Conservation (phyloP, 1,140 invertebrate species). For the Megalopta genalis region DNA sequence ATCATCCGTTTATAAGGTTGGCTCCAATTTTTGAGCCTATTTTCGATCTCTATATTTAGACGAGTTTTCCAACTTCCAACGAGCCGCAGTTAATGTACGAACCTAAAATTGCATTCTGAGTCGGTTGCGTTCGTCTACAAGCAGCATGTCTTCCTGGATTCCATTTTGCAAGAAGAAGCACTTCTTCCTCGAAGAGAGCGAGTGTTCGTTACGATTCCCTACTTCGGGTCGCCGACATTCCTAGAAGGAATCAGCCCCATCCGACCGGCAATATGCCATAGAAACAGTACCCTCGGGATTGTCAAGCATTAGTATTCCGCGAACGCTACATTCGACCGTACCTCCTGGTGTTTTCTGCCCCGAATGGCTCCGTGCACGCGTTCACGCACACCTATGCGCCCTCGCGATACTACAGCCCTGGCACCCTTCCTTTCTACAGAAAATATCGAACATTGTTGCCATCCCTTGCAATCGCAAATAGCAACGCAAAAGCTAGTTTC, state of each 20-base stretch:
- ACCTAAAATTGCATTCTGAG: no score
- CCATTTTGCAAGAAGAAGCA: neutral
- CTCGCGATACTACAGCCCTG: conserved; percentile 20
- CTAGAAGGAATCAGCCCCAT: conserved; percentile 35
- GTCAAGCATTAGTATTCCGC: conserved; percentile 61
- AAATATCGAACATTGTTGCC: no score
- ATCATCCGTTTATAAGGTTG: no score
- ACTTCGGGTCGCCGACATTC: no score
- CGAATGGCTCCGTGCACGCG: neutral
- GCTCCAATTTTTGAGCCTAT: no score
- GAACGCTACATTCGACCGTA: conserved; percentile 40
- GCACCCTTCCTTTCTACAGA: conserved; percentile 19
- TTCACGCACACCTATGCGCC: neutral
- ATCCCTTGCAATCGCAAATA: no score
- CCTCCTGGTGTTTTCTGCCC: conserved; percentile 54
- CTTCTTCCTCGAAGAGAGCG: neutral
- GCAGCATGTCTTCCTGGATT: no score
- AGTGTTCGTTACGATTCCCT: conserved; percentile 43
- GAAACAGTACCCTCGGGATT: conserved; percentile 57
- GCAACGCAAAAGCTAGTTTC: no score
- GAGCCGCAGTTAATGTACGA: no score
- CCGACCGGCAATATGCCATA: conserved; percentile 56
- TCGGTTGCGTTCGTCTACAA: no score
- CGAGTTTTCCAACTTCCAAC: no score
- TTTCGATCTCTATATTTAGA: no score